These are phyloP conservation scores for Dryoscopus gambensis DNA, from an alignment of 2,113 vertebrate genomes.

Conservation along the genomic window DNA sequence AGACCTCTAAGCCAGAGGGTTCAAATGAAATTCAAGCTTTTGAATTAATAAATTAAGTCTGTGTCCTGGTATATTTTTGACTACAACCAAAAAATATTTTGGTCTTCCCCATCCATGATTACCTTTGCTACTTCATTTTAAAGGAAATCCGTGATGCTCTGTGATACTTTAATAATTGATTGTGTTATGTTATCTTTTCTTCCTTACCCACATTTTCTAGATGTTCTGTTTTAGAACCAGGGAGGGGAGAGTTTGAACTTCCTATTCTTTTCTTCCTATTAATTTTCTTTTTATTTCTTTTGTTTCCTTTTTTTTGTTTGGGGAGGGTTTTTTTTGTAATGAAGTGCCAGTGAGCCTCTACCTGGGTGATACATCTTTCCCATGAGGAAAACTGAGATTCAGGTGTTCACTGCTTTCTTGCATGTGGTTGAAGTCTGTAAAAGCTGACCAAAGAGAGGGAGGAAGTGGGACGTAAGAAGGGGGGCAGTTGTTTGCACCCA, in stretches of 20 bases:
- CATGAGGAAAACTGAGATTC: not conserved
- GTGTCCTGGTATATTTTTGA: not conserved
- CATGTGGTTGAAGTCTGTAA: not conserved
- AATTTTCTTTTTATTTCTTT: not conserved
- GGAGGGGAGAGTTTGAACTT: not conserved
- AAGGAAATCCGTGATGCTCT: not conserved
- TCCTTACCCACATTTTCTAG: not conserved
- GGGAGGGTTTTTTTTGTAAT: not conserved
- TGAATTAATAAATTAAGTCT: not conserved
- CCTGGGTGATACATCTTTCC: not conserved
- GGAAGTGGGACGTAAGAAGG: too few species aligned
- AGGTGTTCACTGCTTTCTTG: not conserved
- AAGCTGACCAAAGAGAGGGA: not conserved
- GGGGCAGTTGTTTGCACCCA: not conserved
- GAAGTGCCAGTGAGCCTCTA: not conserved
- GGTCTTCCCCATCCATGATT: not conserved
- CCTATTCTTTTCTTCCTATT: not conserved
- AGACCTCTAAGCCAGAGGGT: not conserved
- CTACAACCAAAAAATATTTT: not conserved
- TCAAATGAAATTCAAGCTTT: not conserved
- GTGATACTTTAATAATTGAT: not conserved
- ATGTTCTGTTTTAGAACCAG: not conserved
- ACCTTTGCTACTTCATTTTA: not conserved
- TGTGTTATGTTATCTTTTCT: not conserved
- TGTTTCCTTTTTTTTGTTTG: not conserved